Percentiles rank a stretch among this genome's conserved stretches.
Evolutionary conservation across 2,888 invertebrate genomes (phyloP).

Genomic region (Eristalis intricaria): DNA sequence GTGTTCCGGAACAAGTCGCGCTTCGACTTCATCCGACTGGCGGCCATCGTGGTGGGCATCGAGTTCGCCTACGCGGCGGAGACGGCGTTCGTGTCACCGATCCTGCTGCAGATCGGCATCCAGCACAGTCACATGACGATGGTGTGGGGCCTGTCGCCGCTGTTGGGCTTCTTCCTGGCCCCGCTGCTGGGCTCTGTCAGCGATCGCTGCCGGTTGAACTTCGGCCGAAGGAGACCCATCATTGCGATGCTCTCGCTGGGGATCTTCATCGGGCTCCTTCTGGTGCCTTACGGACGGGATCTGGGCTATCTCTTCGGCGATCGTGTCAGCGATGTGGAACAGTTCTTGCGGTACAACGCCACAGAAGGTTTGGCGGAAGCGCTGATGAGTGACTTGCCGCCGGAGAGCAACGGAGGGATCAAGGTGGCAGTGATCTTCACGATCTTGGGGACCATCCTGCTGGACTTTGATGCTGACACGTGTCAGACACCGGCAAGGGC

Average conservation of each 20-base stretch:
- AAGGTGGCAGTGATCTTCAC: constrained; percentile 83
- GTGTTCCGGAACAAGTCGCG: constrained; percentile 80
- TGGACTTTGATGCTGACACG: constrained; percentile 86
- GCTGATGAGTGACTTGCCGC: constrained; percentile 32
- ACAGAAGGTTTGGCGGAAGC: constrained; percentile 74
- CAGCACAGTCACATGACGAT: constrained; percentile 84
- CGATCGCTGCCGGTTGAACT: constrained; percentile 83
- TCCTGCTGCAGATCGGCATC: constrained; percentile 84
- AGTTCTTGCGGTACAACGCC: constrained; percentile 61
- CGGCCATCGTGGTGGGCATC: constrained; percentile 82
- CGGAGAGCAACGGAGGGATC: constrained; percentile 73
- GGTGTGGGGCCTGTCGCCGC: constrained; percentile 81
- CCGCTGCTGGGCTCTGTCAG: constrained; percentile 83
- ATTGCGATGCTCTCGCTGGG: constrained; percentile 84
- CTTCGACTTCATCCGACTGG: constrained; percentile 79
- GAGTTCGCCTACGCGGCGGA: constrained; percentile 87
- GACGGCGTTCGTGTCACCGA: constrained; percentile 86
- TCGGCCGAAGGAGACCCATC: constrained; percentile 84
- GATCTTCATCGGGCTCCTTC: constrained; percentile 83
- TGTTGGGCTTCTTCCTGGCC: constrained; percentile 80
- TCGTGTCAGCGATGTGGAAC: constrained; percentile 69
- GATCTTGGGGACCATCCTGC: constrained; percentile 84
- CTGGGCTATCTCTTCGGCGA: constrained; percentile 83
- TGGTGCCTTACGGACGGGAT: constrained; percentile 84
- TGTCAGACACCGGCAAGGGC: constrained; percentile 86